phyloP scores from a whole-genome alignment of 1,140 invertebrate genomes.

The Bacillus rossius region DNA sequence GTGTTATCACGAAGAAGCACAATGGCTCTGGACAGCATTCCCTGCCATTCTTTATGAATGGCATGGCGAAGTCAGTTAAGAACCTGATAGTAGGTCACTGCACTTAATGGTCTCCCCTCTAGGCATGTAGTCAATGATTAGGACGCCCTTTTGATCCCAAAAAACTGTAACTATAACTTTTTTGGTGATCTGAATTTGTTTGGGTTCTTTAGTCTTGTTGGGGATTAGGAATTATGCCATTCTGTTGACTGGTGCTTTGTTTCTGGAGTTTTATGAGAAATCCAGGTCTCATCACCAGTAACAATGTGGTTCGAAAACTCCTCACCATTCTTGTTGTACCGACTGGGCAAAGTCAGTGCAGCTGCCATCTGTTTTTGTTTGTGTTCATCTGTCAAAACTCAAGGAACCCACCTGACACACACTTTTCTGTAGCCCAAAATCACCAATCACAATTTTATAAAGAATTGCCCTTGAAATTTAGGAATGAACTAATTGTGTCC shows the following conservation, averaged over 20 bases:
- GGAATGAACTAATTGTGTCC: too few relatives aligned
- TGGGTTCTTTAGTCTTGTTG: not conserved
- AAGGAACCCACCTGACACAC: too few relatives aligned
- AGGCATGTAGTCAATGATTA: conserved; percentile 27
- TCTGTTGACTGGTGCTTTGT: conserved; percentile 23
- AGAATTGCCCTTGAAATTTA: too few relatives aligned
- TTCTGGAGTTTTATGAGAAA: conserved; percentile 25
- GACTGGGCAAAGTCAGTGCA: too few relatives aligned
- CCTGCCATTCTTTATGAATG: too few relatives aligned
- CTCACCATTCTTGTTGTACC: conserved; percentile 17
- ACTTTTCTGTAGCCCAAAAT: too few relatives aligned
- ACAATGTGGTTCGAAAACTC: conserved; percentile 22
- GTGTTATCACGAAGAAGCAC: too few relatives aligned
- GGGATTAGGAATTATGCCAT: not conserved
- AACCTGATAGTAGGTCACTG: conserved; percentile 21
- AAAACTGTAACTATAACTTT: conserved; percentile 26
- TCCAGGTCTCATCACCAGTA: conserved; percentile 30
- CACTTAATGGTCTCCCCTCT: conserved; percentile 26
- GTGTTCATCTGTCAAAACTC: too few relatives aligned
- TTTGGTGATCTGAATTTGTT: not conserved
- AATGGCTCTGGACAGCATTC: too few relatives aligned
- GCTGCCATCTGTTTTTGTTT: too few relatives aligned
- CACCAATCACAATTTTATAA: too few relatives aligned
- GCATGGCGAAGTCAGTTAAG: conserved; percentile 16
- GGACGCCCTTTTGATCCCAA: conserved; percentile 26